These are phyloP conservation scores for Cabera pusaria DNA, from an alignment of 2,888 invertebrate species.

Conservation along the genomic window DNA sequence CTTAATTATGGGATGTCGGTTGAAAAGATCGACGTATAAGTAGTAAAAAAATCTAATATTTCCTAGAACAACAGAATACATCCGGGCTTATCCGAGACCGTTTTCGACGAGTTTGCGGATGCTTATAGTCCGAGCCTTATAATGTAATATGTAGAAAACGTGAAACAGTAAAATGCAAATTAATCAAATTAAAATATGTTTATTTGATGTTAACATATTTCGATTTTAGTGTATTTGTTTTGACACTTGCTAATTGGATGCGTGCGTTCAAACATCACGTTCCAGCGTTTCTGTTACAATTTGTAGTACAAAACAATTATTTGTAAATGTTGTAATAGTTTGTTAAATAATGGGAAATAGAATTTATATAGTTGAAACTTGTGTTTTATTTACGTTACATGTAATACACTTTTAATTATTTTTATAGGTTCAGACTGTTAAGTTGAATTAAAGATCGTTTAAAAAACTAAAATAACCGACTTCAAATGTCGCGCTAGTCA, in stretches of 20 bases:
- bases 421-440: too few relatives aligned
- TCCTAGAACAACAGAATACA: too few relatives aligned
- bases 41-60: too few relatives aligned
- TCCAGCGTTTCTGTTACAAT: slow-evolving; percentile 43
- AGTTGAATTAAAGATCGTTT: too few relatives aligned
- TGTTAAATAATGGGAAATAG: slow-evolving; percentile 59
- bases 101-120: too few relatives aligned
- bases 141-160: slow-evolving; percentile 3
- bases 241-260: slow-evolving; percentile 27
- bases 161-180: slow-evolving; percentile 6
- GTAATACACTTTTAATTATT: too few relatives aligned
- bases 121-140: too few relatives aligned
- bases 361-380: slow-evolving; percentile 56
- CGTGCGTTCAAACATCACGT: slow-evolving; percentile 20
- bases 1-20: too few relatives aligned
- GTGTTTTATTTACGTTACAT: slow-evolving; percentile 58
- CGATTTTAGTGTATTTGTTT: slow-evolving; percentile 27
- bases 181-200: slow-evolving; percentile 9
- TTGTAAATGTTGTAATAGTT: slow-evolving; percentile 54
- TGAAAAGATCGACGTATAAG: too few relatives aligned
- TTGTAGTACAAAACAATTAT: slow-evolving; percentile 61
- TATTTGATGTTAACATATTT: slow-evolving; percentile 15
- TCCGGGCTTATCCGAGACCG: too few relatives aligned
- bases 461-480: too few relatives aligned
- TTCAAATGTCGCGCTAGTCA: too few relatives aligned